Evolutionary conservation across 2,888 invertebrate species (phyloP).

Genomic region (Tetropium fuscum): DNA sequence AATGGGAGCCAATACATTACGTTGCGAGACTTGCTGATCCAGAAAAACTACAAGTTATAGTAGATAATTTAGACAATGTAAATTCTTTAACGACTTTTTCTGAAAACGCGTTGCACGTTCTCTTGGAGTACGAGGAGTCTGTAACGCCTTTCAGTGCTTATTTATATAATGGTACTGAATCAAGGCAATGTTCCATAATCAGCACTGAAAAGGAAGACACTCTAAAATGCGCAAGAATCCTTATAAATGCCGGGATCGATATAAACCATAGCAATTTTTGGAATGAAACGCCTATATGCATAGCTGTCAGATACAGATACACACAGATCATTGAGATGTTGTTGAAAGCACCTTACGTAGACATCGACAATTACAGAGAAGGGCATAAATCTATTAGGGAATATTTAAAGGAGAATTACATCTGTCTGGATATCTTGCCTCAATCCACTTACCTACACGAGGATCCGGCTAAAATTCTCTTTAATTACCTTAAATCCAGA

Average conservation of each 20-base stretch:
- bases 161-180: slow-evolving; percentile 43
- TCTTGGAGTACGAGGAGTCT: slow-evolving; percentile 43
- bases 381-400: slow-evolving; percentile 42
- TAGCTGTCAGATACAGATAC: slow-evolving; percentile 46
- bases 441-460: slow-evolving; percentile 29
- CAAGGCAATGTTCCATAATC: slow-evolving; percentile 39
- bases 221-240: slow-evolving; percentile 40
- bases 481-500: slow-evolving; percentile 46
- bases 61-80: slow-evolving; percentile 22
- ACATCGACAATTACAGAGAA: slow-evolving; percentile 45
- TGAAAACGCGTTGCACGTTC: slow-evolving; percentile 50
- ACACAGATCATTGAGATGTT: slow-evolving; percentile 36
- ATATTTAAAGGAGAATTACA: slow-evolving; percentile 40
- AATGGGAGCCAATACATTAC: slow-evolving; percentile 51
- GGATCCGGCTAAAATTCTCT: slow-evolving; percentile 39
- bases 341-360: slow-evolving; percentile 34
- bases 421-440: slow-evolving; percentile 22
- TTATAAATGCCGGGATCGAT: slow-evolving; percentile 46
- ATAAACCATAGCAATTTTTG: slow-evolving; percentile 51
- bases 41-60: slow-evolving; percentile 37
- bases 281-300: slow-evolving; percentile 50
- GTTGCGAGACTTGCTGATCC: slow-evolving; percentile 39
- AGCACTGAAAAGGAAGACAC: slow-evolving; percentile 40
- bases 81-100: slow-evolving; percentile 44
- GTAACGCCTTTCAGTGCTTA: slow-evolving; percentile 36